Percentiles rank a stretch among this genome's conserved stretches.
Conservation (phyloP, 2,797 vertebrate genomes). For the Ctenosaura bakeri region DNA sequence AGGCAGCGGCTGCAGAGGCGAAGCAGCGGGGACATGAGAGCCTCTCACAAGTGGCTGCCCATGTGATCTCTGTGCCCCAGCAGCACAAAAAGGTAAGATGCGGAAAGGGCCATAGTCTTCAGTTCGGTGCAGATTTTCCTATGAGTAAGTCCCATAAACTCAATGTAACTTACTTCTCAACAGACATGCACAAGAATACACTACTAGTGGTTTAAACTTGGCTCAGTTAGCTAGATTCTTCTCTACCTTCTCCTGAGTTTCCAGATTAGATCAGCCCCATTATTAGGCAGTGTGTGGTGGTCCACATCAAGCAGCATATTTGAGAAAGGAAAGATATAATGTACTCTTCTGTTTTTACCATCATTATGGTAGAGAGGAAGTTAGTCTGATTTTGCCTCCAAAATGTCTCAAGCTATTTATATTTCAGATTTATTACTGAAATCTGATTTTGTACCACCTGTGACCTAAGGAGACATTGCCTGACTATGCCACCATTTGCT, state of each 20-base stretch:
- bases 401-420: not conserved
- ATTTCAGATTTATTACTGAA: not conserved
- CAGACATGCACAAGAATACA: not conserved
- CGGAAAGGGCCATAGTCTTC: too few relatives aligned
- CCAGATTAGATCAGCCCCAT: not conserved
- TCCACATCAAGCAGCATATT: not conserved
- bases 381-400: not conserved
- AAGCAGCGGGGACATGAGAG: too few relatives aligned
- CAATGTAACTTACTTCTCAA: not conserved
- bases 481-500: not conserved
- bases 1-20: too few relatives aligned
- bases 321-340: too few relatives aligned
- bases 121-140: not conserved
- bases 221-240: too few relatives aligned
- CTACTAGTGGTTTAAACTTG: too few relatives aligned
- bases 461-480: not conserved
- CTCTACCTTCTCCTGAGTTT: too few relatives aligned
- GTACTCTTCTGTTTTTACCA: not conserved
- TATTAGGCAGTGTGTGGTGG: not conserved
- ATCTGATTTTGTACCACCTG: not conserved
- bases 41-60: too few relatives aligned
- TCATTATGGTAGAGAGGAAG: not conserved
- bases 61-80: too few relatives aligned
- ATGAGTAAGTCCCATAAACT: not conserved
- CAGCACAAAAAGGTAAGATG: too few relatives aligned